Conservation (phyloP, 1,140 invertebrate genomes). For the Brachionus paranguensis region DNA sequence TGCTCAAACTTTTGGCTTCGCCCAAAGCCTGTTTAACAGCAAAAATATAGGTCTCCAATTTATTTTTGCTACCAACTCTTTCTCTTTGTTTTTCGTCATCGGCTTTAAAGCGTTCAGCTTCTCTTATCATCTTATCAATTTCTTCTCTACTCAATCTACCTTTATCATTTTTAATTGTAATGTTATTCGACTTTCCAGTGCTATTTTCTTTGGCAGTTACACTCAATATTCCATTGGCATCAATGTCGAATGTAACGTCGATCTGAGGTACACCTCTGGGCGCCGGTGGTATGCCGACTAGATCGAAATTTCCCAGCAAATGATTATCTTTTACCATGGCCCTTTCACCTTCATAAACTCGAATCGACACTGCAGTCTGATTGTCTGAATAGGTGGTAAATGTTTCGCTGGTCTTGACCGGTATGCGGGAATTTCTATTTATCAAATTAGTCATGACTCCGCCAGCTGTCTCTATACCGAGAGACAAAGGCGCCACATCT, state of each 20-base stretch:
- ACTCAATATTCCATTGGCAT: conserved; percentile 71
- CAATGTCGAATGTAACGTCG: conserved; percentile 75
- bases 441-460: conserved; percentile 60
- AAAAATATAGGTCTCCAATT: conserved; percentile 45
- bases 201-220: conserved; percentile 72
- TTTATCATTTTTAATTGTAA: conserved; percentile 59
- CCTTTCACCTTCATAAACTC: conserved; percentile 72
- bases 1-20: conserved; percentile 54
- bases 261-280: conserved; percentile 47
- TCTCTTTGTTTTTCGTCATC: conserved; percentile 53
- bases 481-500: conserved; percentile 51
- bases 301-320: conserved; percentile 76
- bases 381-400: conserved; percentile 40
- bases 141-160: conserved; percentile 56
- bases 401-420: not conserved
- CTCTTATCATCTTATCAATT: conserved; percentile 60
- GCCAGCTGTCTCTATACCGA: conserved; percentile 60
- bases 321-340: conserved; percentile 86
- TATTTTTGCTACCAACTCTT: conserved; percentile 48
- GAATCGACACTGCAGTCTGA: conserved; percentile 16
- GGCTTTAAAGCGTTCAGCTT: conserved; percentile 59
- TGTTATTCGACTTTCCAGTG: conserved; percentile 63
- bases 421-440: conserved; percentile 41
- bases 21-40: conserved; percentile 43
- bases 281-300: conserved; percentile 73